Evolutionary conservation across 2,797 vertebrate genomes (phyloP).

Genomic region (Semotilus atromaculatus): DNA sequence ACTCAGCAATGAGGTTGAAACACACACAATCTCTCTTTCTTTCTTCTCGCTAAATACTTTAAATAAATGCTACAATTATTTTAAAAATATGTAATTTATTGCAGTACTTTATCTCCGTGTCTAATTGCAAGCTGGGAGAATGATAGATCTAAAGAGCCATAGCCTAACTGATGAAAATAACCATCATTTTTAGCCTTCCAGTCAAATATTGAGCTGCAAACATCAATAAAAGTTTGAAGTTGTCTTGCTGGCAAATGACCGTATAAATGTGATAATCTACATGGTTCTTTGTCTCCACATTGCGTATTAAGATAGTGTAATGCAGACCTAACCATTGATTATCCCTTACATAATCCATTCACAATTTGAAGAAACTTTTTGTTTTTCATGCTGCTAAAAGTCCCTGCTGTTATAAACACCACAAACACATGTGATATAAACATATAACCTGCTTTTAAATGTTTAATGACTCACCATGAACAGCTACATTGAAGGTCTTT

Average conservation of each 20-base stretch:
- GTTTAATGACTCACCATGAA: not conserved
- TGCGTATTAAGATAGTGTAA: not conserved
- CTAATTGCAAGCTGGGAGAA: not conserved
- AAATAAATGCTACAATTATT: too few relatives aligned
- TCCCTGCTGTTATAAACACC: not conserved
- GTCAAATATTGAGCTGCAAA: not conserved
- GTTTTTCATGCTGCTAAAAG: not conserved
- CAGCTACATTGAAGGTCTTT: not conserved
- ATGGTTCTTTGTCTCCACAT: not conserved
- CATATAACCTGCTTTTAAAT: not conserved
- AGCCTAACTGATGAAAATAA: not conserved
- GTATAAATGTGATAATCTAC: not conserved
- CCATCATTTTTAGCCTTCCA: not conserved
- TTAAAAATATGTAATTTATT: not conserved
- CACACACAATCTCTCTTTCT: too few relatives aligned
- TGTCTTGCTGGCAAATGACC: not conserved
- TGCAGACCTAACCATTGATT: not conserved
- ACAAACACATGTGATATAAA: not conserved
- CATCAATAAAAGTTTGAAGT: not conserved
- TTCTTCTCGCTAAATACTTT: not conserved
- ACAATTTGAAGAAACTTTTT: not conserved
- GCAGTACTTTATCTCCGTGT: not conserved
- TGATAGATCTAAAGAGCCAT: fast-evolving
- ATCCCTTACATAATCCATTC: not conserved
- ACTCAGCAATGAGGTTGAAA: not conserved